Evolutionary conservation across 2,113 vertebrate genomes (phyloP).

Genomic region (Ochotona curzoniae): DNA sequence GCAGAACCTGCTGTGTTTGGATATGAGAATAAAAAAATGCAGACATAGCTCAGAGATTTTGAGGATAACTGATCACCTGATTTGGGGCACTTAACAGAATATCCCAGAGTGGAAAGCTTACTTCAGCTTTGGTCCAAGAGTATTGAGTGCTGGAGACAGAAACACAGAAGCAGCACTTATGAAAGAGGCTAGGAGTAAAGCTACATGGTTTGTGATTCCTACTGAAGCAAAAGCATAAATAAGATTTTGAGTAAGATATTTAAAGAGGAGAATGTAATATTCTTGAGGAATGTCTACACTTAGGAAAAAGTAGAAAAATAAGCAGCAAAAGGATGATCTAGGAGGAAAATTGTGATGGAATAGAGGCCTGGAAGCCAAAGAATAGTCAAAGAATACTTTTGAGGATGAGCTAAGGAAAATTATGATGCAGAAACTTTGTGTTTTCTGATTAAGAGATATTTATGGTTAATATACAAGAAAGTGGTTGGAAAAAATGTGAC

Average conservation of each 20-base stretch:
- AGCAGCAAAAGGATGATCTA: background rate
- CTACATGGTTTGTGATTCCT: background rate
- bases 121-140: background rate
- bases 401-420: background rate
- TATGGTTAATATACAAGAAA: background rate
- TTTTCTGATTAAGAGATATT: background rate
- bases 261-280: background rate
- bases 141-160: background rate
- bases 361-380: background rate
- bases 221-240: background rate
- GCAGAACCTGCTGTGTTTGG: background rate
- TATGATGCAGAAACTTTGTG: background rate
- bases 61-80: background rate
- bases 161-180: background rate
- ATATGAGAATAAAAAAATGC: background rate
- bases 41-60: background rate
- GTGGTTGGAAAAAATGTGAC: background rate
- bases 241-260: background rate
- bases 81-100: background rate
- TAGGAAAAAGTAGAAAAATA: background rate
- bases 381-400: background rate
- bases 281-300: background rate
- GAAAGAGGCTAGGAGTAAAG: background rate
- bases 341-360: background rate
- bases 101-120: background rate